Conservation (phyloP, 2,797 vertebrate genomes). For the Parauchenoglanis ngamensis region DNA sequence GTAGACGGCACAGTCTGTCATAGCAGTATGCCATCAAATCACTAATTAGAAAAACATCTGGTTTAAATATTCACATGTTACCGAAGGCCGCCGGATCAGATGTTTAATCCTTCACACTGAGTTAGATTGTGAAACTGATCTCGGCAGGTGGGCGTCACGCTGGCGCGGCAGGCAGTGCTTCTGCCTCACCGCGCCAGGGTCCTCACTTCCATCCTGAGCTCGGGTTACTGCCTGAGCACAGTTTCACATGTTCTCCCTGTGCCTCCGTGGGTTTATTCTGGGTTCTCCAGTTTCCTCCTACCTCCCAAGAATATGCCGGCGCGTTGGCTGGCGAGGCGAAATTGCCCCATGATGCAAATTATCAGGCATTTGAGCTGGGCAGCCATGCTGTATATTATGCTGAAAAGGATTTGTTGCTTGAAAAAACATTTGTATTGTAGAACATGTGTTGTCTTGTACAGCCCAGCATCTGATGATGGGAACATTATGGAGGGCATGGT, state of each 20-base stretch:
- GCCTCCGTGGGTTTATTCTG: neutral
- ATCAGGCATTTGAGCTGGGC: neutral
- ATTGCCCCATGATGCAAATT: neutral
- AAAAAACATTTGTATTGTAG: neutral
- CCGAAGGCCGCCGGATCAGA: neutral
- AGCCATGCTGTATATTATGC: constrained; percentile 76
- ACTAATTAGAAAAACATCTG: constrained; percentile 19
- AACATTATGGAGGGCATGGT: neutral
- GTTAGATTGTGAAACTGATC: neutral
- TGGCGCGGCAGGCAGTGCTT: neutral
- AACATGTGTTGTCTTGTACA: neutral
- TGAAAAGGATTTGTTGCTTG: constrained; percentile 63
- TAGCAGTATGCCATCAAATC: constrained; percentile 1
- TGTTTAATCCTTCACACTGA: constrained; percentile 2
- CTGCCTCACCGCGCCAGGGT: neutral
- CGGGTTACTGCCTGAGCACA: neutral
- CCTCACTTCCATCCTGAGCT: neutral
- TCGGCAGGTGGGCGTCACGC: neutral
- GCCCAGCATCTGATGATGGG: neutral
- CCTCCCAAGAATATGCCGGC: neutral
- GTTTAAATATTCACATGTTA: neutral
- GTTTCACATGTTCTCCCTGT: neutral
- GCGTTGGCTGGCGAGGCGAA: neutral
- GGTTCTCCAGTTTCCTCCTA: neutral
- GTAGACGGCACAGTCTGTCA: neutral